Evolutionary conservation across 35 echinoderm and acorn worm species (phyloP).

Genomic region (Lytechinus pictus): DNA sequence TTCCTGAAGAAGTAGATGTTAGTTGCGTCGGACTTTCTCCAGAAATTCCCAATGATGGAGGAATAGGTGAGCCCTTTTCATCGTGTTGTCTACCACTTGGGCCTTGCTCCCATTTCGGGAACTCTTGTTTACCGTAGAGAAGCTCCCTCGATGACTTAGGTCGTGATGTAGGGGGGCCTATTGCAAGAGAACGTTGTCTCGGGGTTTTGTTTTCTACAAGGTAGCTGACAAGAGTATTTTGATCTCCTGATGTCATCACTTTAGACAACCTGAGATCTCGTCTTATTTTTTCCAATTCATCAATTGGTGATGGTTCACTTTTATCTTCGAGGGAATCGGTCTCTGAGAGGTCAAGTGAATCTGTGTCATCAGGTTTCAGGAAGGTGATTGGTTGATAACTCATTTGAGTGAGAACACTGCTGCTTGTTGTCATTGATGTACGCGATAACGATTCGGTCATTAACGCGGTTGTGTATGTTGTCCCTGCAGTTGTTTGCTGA

Average conservation of each 20-base stretch:
- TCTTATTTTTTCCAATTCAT: slow-evolving; percentile 64
- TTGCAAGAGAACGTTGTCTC: not conserved
- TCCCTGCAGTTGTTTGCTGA: slow-evolving; percentile 55
- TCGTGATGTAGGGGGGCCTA: not conserved
- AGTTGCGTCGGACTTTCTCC: not conserved
- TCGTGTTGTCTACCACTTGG: slow-evolving; percentile 51
- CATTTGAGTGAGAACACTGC: not conserved
- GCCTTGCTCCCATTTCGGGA: slow-evolving; percentile 48
- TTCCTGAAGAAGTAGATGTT: not conserved
- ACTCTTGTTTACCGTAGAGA: slow-evolving; percentile 28
- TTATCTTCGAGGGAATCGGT: slow-evolving; percentile 16
- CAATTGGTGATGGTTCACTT: slow-evolving; percentile 9
- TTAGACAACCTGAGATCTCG: slow-evolving; percentile 55
- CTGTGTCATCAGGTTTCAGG: not conserved
- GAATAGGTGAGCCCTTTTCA: slow-evolving; percentile 57
- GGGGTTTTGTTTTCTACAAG: slow-evolving; percentile 37
- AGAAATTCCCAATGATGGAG: not conserved
- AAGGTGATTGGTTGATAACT: not conserved
- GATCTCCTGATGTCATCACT: slow-evolving; percentile 63
- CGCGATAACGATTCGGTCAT: not conserved
- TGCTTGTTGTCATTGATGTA: not conserved
- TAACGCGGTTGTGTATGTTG: slow-evolving; percentile 50
- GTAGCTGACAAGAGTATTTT: slow-evolving; percentile 53
- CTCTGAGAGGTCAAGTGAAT: slow-evolving; percentile 9
- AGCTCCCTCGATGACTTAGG: not conserved